Conservation (phyloP, 2,888 invertebrate species). For the Phoenoteleia sp. region DNA sequence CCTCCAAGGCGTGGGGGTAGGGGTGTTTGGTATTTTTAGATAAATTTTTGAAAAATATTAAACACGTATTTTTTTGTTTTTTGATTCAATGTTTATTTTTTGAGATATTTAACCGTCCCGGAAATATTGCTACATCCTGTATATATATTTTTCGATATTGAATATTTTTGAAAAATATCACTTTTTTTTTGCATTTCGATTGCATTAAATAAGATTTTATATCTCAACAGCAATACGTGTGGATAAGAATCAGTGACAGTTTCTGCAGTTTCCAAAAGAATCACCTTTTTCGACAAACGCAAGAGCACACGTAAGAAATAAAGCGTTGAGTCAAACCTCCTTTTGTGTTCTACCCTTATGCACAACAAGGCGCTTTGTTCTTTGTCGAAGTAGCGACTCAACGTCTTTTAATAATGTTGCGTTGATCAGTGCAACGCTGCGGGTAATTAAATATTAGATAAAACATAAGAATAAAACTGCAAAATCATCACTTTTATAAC, state of each 20-base stretch:
- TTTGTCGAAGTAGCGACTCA: slow-evolving; percentile 41
- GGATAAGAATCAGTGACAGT: slow-evolving; percentile 51
- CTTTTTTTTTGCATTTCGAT: no score
- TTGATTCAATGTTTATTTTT: no score
- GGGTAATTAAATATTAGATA: slow-evolving; percentile 67
- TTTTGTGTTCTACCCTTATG: slow-evolving; percentile 50
- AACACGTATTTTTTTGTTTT: no score
- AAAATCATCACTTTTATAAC: slow-evolving; percentile 26
- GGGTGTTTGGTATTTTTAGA: no score
- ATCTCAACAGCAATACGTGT: slow-evolving; percentile 43
- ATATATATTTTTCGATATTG: no score
- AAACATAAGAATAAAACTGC: slow-evolving; percentile 6
- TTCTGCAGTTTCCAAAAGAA: slow-evolving; percentile 23
- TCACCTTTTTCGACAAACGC: slow-evolving; percentile 48
- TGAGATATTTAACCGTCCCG: no score
- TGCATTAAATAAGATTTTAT: no score
- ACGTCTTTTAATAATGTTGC: slow-evolving; percentile 71
- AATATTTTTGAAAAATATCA: no score
- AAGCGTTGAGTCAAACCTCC: slow-evolving; percentile 52
- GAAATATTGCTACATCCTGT: no score
- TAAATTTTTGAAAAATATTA: no score
- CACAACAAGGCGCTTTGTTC: slow-evolving; percentile 67
- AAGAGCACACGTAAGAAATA: slow-evolving; percentile 43
- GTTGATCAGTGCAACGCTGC: slow-evolving; percentile 65
- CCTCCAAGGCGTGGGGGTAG: no score